Percentiles rank a stretch among this genome's conserved stretches.
Evolutionary conservation across 2,113 vertebrate species (phyloP).

Genomic region (Gymnarchus niloticus): DNA sequence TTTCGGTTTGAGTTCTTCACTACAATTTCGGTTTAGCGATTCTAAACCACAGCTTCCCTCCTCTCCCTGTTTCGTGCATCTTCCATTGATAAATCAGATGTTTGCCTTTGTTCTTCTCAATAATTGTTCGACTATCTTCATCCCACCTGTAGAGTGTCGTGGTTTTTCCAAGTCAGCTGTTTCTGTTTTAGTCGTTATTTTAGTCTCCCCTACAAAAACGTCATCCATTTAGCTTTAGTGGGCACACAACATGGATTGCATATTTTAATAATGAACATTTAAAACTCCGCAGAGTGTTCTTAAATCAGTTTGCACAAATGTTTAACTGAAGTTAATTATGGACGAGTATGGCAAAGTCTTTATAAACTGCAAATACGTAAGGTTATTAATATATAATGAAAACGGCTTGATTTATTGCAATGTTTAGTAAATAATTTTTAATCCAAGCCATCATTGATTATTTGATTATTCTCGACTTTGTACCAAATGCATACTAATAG

Average conservation of each 20-base stretch:
- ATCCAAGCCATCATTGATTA: no score
- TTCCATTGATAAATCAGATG: neutral
- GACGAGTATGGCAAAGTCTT: neutral
- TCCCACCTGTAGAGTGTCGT: neutral
- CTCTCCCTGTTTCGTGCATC: neutral
- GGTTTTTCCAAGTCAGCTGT: neutral
- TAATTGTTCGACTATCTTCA: neutral
- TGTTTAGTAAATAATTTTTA: no score
- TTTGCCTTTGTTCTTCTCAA: neutral
- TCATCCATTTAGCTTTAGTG: neutral
- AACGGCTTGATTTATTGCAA: no score
- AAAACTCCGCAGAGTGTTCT: neutral
- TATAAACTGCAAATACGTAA: neutral
- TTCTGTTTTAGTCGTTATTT: slow-evolving; percentile 1
- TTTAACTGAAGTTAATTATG: neutral
- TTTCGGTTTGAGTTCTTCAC: neutral
- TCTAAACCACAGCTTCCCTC: neutral
- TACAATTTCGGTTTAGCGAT: neutral
- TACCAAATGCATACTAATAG: neutral
- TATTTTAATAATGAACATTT: neutral
- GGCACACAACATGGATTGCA: neutral
- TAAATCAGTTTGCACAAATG: neutral
- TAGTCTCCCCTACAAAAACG: neutral
- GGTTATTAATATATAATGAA: neutral
- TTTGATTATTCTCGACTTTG: neutral